Conservation (phyloP, 2,797 vertebrate genomes). For the Pagetopsis macropterus region DNA sequence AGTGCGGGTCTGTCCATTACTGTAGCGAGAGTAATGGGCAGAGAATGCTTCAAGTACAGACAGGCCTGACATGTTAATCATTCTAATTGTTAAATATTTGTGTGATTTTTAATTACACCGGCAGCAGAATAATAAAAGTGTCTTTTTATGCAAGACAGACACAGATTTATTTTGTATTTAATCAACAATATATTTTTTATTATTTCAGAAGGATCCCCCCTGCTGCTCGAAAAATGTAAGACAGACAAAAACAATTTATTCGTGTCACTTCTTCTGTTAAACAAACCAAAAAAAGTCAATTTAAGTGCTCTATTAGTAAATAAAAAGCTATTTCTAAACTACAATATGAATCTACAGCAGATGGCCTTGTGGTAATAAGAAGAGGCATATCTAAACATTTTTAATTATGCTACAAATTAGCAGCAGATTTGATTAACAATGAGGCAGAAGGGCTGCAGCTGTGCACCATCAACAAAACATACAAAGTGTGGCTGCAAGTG, state of each 20-base stretch:
- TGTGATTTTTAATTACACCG: not conserved
- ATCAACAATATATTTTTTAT: not conserved
- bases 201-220: not conserved
- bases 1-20: not conserved
- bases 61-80: conserved; percentile 13
- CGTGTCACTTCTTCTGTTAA: conserved; percentile 14
- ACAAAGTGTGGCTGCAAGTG: conserved; percentile 34
- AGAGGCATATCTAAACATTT: conserved; percentile 9
- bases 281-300: conserved; percentile 11
- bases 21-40: not conserved
- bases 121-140: conserved; percentile 9
- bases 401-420: conserved; percentile 40
- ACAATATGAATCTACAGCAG: conserved; percentile 27
- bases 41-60: conserved; percentile 6
- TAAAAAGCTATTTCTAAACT: conserved; percentile 24
- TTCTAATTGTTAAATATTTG: conserved; percentile 22
- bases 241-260: conserved; percentile 19
- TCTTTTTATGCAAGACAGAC: conserved; percentile 1
- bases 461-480: conserved; percentile 44
- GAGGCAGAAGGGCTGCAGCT: conserved; percentile 50
- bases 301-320: conserved; percentile 14
- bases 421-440: conserved; percentile 35
- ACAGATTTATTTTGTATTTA: conserved; percentile 8
- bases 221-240: not conserved
- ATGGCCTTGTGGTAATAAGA: conserved; percentile 31